Conservation (phyloP, 2,888 invertebrate species). For the Rhodophaea formosa region DNA sequence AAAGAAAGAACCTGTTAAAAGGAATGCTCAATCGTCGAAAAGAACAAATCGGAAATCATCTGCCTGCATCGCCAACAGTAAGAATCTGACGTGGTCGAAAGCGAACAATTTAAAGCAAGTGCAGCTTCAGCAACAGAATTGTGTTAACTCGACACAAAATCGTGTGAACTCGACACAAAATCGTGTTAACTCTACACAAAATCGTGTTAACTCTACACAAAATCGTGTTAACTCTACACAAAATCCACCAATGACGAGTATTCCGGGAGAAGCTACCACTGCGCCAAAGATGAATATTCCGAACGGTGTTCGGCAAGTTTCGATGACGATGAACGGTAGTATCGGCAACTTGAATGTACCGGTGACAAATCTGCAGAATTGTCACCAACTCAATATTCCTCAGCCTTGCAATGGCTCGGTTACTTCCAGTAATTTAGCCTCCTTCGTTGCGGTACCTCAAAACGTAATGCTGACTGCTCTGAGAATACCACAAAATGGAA, state of each 20-base stretch:
- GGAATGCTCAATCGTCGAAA: constrained; percentile 48
- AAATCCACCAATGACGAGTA: constrained; percentile 40
- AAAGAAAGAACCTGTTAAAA: constrained; percentile 61
- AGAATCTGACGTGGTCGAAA: constrained; percentile 74
- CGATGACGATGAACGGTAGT: constrained; percentile 65
- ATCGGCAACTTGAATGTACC: constrained; percentile 65
- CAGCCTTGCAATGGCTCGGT: constrained; percentile 67
- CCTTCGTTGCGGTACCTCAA: constrained; percentile 76
- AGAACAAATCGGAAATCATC: constrained; percentile 72
- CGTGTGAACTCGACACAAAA: constrained; percentile 1
- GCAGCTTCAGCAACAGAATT: constrained; percentile 55
- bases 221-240: constrained; percentile 58
- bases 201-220: no score
- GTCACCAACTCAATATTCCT: constrained; percentile 68
- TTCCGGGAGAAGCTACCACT: constrained; percentile 56
- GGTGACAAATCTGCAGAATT: constrained; percentile 66
- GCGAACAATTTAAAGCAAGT: constrained; percentile 73
- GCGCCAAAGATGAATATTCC: constrained; percentile 68
- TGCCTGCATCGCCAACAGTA: constrained; percentile 73
- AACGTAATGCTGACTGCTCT: constrained; percentile 81
- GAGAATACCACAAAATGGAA: constrained; percentile 77
- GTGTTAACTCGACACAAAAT: no score
- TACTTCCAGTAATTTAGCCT: constrained; percentile 62
- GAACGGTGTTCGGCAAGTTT: constrained; percentile 66
- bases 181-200: no score